Evolutionary conservation across 2,113 vertebrate genomes (phyloP).

Genomic region (Pholis gunnellus): DNA sequence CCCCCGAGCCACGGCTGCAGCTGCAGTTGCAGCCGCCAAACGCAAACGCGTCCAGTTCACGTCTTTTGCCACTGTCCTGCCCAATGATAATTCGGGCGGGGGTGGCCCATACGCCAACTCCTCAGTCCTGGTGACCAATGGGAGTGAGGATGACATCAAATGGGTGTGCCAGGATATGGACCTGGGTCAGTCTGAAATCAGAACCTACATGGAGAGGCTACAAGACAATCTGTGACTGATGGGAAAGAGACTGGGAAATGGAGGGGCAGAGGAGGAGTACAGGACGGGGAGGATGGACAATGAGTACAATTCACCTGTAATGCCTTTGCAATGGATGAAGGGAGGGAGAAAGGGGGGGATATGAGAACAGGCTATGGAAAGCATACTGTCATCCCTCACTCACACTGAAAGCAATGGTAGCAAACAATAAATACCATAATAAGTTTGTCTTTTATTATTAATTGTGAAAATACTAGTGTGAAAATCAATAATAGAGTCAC

Average conservation of each 20-base stretch:
- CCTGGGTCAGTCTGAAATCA: conserved; percentile 92
- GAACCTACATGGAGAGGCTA: conserved; percentile 97
- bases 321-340: conserved; percentile 84
- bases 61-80: conserved; percentile 94
- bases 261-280: conserved; percentile 80
- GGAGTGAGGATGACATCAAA: conserved; percentile 95
- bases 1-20: conserved; percentile 75
- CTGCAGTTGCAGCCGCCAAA: conserved; percentile 82
- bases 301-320: conserved; percentile 85
- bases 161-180: conserved; percentile 99
- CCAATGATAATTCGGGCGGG: conserved; percentile 87
- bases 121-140: conserved; percentile 89
- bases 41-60: conserved; percentile 98
- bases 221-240: conserved; percentile 95
- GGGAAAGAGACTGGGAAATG: conserved; percentile 75
- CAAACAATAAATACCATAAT: conserved; percentile 60
- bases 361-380: conserved; percentile 17
- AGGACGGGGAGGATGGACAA: conserved; percentile 80
- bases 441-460: conserved; percentile 65
- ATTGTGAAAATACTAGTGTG: conserved; percentile 61
- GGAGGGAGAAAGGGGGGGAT: conserved; percentile 49
- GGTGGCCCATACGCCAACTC: conserved; percentile 90
- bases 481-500: conserved; percentile 49
- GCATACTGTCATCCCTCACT: conserved; percentile 50
- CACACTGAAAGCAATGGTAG: conserved; percentile 67